Base-by-base conservation (phyloP, 2,113 vertebrate species). In the Numenius arquata region DNA sequence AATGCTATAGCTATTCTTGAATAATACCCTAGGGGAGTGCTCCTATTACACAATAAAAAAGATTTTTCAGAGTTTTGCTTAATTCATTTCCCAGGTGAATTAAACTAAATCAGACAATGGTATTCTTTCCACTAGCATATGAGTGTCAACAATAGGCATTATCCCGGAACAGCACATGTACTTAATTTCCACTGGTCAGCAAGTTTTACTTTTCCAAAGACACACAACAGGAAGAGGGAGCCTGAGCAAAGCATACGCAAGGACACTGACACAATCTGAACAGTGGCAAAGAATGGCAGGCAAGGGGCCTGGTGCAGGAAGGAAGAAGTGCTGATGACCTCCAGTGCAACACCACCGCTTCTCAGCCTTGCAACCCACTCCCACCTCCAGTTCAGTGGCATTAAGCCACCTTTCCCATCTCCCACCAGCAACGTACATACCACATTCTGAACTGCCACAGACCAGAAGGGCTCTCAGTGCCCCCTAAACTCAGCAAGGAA, bases 1-100 rank as follows among this genome's bases (percentile, higher is more conserved):
- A 91, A 80, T 91, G 59, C 75, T 94, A 94, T 58, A 91, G 92
- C 95, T 96, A 94, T 97, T 95, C 90, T 95, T 91, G 93, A 96
- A 52, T 91, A 86, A 96, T 95, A 88, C 95, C 85, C 95, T 78
- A 80, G 93, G 91, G 95, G 17, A 95, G 95, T 97, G 95, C 88
- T 91, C 95, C 90, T 97, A 78, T 96, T 96, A 96, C 36, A 94
- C 75, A 92, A 90, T 67, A 91, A 93, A 85, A 82, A 88, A 67
- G 78, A 85, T 38, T 89, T 93, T 85, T 85, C 74, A 58, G 40
- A 90, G 55, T 96, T 96, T 93, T 95, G 71, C 81, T 94, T 83
- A 91, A 96, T 96, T 95, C 67, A 55, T 80, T 91, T 97, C 95
- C 90, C 94, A 74, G n/a, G 5, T 86, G 91, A 94, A 83, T 91